These are phyloP conservation scores for Pandion haliaetus DNA, from an alignment of 2,113 vertebrate species.

Conservation along the genomic window DNA sequence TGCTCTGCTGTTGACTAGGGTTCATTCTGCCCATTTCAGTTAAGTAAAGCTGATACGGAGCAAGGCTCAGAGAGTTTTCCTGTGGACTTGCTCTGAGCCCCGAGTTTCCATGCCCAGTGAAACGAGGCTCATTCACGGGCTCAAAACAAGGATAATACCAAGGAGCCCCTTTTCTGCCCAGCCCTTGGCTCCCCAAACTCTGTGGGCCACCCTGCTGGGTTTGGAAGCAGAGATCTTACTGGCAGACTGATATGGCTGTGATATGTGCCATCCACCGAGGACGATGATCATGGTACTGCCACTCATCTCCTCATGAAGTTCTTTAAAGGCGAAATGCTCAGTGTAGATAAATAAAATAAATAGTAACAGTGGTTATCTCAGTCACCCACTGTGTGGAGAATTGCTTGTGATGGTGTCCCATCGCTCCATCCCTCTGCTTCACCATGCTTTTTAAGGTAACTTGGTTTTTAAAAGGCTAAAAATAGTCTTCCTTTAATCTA, in stretches of 20 bases:
- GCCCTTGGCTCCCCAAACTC: not conserved
- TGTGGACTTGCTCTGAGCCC: not conserved
- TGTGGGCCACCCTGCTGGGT: not conserved
- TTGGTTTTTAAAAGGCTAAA: not conserved
- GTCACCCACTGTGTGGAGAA: not conserved
- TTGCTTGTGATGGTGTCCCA: not conserved
- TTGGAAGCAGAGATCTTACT: not conserved
- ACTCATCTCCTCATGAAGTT: not conserved
- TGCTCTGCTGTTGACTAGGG: not conserved
- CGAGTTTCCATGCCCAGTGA: not conserved
- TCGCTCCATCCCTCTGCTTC: not conserved
- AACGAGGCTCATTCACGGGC: fast-evolving
- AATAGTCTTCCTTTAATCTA: not conserved
- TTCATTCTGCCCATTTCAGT: not conserved
- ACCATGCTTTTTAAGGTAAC: not conserved
- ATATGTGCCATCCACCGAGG: fast-evolving
- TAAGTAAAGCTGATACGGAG: not conserved
- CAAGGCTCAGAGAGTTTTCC: not conserved
- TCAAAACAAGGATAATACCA: not conserved
- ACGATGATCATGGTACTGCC: not conserved
- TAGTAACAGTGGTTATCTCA: not conserved
- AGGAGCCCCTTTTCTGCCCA: not conserved
- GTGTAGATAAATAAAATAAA: not conserved
- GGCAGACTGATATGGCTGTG: not conserved
- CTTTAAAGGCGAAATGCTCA: not conserved